Base-by-base conservation (phyloP, 2,113 vertebrate species). In the Ascaphus truei region DNA sequence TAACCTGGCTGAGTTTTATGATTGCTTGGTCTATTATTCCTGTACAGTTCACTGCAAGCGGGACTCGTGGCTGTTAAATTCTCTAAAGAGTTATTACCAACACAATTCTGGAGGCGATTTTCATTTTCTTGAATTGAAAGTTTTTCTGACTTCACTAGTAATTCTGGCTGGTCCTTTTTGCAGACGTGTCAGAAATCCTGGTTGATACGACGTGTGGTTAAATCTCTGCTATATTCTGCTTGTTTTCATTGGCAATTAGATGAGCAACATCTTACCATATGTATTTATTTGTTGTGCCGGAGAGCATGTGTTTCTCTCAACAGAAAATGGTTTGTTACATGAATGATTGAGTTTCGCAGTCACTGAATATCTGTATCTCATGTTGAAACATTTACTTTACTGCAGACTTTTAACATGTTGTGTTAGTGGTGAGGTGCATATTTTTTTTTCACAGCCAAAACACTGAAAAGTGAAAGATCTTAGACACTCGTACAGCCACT, bases 231-330 rank as follows among this genome's bases (percentile, higher is more conserved):
- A 30, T 25, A 16, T 61, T 60, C 45, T 37, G 29, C 33, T 61
- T 12, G 10, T 23, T 48, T 31, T 9, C 12, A 11, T 34, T 60
- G 33, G 23, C 45, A 29, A 15, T 18, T 31, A 2, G 12, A 16
- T 37, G 29, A 23, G 30, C 23, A 43, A 15, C 20, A 48, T 27
- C 13, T 16, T 8, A 52, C 57, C 67, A 71, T 52, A 71, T 71
- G n/a, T n/a, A n/a, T n/a, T n/a, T n/a, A n/a, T 69, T 71, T 71
- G 67, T 71, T 71, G 7, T 71, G 67, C 67, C 67, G 61, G 45
- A 22, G 61, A 41, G 57, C 67, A 51, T 71, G 37, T 71, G 67
- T 71, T 71, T 60, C 31, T 43, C 25, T 52, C 57, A 55, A 71
- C 67, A 71, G 57, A 61, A 71, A 52, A 71, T 61, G 41, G 67